Conservation (phyloP, 2,113 vertebrate species). For the Sigmodon hispidus region DNA sequence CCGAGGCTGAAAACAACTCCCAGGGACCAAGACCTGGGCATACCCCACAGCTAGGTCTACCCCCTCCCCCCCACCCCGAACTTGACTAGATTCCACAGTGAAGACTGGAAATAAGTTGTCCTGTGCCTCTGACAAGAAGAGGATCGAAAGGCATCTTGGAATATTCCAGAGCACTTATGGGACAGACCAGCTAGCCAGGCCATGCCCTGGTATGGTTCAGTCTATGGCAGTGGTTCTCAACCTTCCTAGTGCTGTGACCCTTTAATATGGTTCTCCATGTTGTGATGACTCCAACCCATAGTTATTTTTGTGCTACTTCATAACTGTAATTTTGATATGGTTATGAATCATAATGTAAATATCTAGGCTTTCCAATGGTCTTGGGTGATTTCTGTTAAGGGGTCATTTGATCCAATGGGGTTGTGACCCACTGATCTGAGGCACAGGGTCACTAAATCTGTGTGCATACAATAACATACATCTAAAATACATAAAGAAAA, state of each 20-base stretch:
- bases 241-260: not conserved
- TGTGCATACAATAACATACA: not conserved
- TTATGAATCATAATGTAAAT: not conserved
- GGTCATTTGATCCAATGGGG: not conserved
- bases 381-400: not conserved
- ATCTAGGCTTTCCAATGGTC: not conserved
- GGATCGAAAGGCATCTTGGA: not conserved
- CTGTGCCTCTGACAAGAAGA: not conserved
- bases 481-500: constrained; percentile 39
- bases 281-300: not conserved
- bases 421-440: not conserved
- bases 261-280: not conserved
- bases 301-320: not conserved
- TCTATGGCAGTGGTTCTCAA: not conserved
- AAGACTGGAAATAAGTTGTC: not conserved
- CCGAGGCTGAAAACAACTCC: not conserved
- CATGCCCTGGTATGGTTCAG: not conserved
- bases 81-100: not conserved
- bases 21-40: no score
- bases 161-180: not conserved
- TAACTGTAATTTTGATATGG: not conserved
- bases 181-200: not conserved
- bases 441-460: not conserved
- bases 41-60: not conserved
- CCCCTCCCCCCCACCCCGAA: no score